Evolutionary conservation across 2,113 vertebrate genomes (phyloP).

Genomic region (Pleuronectes platessa): DNA sequence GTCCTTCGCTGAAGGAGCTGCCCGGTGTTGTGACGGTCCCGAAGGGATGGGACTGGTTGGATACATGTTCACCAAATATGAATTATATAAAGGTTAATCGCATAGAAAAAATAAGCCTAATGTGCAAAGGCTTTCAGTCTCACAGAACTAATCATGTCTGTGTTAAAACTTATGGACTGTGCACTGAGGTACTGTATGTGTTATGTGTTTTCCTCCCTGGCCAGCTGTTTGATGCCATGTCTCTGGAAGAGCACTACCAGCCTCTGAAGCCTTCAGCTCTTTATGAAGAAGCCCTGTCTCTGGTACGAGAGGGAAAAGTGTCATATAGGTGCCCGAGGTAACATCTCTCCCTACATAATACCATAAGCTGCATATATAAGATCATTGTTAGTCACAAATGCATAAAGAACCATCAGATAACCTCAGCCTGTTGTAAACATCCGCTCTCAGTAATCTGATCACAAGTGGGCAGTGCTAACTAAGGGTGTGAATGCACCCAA

Average conservation of each 20-base stretch:
- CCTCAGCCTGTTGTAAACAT: no score
- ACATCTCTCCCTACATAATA: neutral
- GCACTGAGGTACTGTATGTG: neutral
- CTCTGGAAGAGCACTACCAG: slow-evolving; percentile 82
- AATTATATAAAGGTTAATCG: no score
- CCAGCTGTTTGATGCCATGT: slow-evolving; percentile 90
- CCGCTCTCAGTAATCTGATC: no score
- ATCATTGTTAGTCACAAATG: neutral
- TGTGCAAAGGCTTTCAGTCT: no score
- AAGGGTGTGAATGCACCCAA: no score
- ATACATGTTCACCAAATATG: no score
- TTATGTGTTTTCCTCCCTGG: slow-evolving; percentile 26
- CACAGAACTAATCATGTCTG: neutral
- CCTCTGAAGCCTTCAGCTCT: slow-evolving; percentile 88
- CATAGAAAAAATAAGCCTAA: no score
- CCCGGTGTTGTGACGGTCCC: no score
- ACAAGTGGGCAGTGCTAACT: no score
- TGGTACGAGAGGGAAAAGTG: slow-evolving; percentile 87
- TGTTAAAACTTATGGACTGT: neutral
- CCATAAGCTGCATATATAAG: neutral
- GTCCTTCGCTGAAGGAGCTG: no score
- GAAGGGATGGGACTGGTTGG: no score
- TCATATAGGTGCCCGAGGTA: slow-evolving; percentile 90
- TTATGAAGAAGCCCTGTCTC: slow-evolving; percentile 90
- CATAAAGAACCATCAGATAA: neutral